A percentile compares a stretch with the other conserved stretches of the same genome.
phyloP scores from a whole-genome alignment of 2,888 invertebrate species.

The Bellardia pandia region DNA sequence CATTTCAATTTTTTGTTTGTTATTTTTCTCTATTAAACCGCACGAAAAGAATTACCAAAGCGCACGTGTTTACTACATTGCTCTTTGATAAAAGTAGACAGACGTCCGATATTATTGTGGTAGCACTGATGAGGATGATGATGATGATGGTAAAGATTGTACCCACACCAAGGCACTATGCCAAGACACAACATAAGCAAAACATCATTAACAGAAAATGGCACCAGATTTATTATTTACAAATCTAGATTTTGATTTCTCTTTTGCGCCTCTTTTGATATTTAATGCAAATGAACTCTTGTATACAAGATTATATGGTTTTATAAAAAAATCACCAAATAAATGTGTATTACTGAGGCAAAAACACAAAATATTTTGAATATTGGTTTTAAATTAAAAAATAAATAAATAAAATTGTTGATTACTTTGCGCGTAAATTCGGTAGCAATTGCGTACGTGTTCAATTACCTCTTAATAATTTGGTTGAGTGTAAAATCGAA shows the following conservation, averaged over 20 bases:
- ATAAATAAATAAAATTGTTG: slow-evolving; percentile 30
- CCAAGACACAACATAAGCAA: neutral
- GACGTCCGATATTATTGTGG: slow-evolving; percentile 18
- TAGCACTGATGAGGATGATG: neutral
- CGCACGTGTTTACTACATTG: slow-evolving; percentile 60
- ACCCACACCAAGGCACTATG: slow-evolving; percentile 17
- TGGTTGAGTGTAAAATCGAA: slow-evolving; percentile 25
- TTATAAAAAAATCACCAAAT: neutral
- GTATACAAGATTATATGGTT: slow-evolving; percentile 39
- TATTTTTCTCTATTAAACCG: slow-evolving; percentile 31
- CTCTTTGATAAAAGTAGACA: slow-evolving; percentile 36
- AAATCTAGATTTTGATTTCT: slow-evolving; percentile 20
- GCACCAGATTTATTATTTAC: slow-evolving; percentile 38
- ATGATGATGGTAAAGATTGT: neutral
- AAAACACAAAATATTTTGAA: slow-evolving; percentile 35
- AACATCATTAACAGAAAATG: slow-evolving; percentile 6
- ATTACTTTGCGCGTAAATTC: slow-evolving; percentile 73
- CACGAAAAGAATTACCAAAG: slow-evolving; percentile 49
- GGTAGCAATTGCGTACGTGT: slow-evolving; percentile 73
- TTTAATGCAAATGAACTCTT: slow-evolving; percentile 69
- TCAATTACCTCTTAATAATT: slow-evolving; percentile 67
- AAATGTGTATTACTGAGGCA: neutral
- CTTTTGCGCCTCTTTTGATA: slow-evolving; percentile 39
- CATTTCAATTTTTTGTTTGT: neutral
- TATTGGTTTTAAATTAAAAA: slow-evolving; percentile 64